phyloP scores from a whole-genome alignment of 2,113 vertebrate genomes.

The Dascyllus trimaculatus region DNA sequence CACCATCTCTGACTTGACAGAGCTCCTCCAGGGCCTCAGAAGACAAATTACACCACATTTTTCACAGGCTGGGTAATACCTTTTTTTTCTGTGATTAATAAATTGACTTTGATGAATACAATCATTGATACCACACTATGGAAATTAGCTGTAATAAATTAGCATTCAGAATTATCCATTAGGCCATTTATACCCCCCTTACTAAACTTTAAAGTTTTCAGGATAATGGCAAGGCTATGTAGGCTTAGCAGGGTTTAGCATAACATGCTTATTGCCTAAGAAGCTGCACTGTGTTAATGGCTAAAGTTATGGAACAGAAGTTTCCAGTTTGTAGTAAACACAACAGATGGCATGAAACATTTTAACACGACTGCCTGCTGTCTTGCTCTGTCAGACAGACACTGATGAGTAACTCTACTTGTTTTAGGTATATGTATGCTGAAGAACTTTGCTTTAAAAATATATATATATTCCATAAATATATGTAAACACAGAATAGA shows the following conservation, averaged over 20 bases:
- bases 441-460: no score
- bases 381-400: conserved; percentile 2
- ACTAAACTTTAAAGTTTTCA: background rate
- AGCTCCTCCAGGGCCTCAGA: conserved; percentile 1
- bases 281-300: background rate
- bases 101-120: conserved; percentile 1
- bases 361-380: background rate
- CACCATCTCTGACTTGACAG: background rate
- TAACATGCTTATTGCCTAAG: background rate
- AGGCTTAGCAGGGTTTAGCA: background rate
- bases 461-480: no score
- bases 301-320: background rate
- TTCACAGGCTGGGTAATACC: background rate
- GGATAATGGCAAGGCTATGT: background rate
- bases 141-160: background rate
- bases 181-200: background rate
- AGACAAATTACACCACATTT: background rate
- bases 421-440: no score
- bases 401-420: background rate
- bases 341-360: background rate
- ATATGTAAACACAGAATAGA: no score
- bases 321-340: conserved; percentile 1
- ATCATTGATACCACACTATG: no score
- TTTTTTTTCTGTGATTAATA: background rate
- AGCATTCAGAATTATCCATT: background rate